A percentile compares a stretch with the other conserved stretches of the same genome.
These are phyloP conservation scores for Scartelaos histophorus DNA, from an alignment of 2,113 vertebrate genomes.

Conservation along the genomic window DNA sequence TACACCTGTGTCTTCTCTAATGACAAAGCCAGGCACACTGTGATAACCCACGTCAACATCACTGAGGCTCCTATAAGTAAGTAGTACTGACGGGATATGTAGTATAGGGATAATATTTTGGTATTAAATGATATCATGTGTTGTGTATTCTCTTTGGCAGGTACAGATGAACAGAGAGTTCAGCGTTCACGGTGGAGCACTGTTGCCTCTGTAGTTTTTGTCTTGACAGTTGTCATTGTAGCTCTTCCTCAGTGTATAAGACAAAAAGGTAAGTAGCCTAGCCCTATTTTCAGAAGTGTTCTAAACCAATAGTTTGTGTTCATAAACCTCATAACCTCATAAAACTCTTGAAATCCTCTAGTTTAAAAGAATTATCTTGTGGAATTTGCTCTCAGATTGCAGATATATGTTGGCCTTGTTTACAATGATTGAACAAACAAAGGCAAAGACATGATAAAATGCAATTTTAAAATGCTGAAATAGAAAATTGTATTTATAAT, in stretches of 20 bases:
- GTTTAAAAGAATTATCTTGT: too few species aligned
- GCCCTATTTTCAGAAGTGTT: background rate
- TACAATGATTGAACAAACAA: too few species aligned
- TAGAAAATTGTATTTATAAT: background rate
- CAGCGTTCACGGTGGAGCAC: slow-evolving; percentile 76
- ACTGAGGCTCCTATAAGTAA: slow-evolving; percentile 62
- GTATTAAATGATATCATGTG: background rate
- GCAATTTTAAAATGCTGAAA: too few species aligned
- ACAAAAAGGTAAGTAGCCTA: slow-evolving; percentile 58
- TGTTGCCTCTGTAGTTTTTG: slow-evolving; percentile 68
- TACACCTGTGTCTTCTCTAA: slow-evolving; percentile 72
- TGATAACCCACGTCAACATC: slow-evolving; percentile 71
- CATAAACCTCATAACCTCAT: too few species aligned
- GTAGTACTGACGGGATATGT: background rate
- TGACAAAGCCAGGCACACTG: slow-evolving; percentile 59
- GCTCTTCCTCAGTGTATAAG: slow-evolving; percentile 65
- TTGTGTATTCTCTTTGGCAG: slow-evolving; percentile 44
- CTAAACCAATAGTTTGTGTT: too few species aligned
- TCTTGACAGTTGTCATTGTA: slow-evolving; percentile 64
- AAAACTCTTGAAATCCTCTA: too few species aligned
- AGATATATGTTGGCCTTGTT: too few species aligned
- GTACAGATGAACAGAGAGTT: slow-evolving; percentile 47
- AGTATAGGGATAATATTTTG: background rate
- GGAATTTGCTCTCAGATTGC: too few species aligned
- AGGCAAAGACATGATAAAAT: too few species aligned